Evolutionary conservation across 1,140 invertebrate species (phyloP), one percentile per base, ranked within the genome.

Genomic region (Saxidomus purpurata): DNA sequence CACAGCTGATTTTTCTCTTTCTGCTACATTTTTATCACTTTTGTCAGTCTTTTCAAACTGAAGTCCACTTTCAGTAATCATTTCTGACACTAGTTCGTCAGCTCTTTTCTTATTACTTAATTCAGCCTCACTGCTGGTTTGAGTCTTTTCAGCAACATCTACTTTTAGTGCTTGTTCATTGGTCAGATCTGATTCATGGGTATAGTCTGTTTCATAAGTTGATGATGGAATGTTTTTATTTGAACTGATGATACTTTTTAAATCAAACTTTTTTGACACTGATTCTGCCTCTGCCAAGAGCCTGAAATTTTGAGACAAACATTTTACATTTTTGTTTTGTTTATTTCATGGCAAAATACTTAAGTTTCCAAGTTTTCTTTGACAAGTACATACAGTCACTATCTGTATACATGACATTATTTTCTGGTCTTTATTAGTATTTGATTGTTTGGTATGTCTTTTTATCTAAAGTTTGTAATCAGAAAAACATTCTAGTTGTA

Each of bases 1-100:
- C 3, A 93, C 93, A 25, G 74, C 87, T 19, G 83, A 36, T 76
- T 89, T 92, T 38, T 90, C 89, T 22, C 28, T 28, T 31, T 47
- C 52, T 59, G 31, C 28, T 34, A 59, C 11, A 34, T 71, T 69
- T 71, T 74, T 25, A 63, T 25, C 13, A 38, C n/a, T 34, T 79
- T n/a, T 38, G 28, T 69, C 38, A 38, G 6, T 38, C n/a, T 79
- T 87, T 25, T 87, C 74, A 67, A 80, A 87, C 25, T 61, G 13
- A 19, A 80, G 49, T 47, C 74, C 55, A 79, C 47, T 87, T 61
- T 79, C 85, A 63, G 52, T n/a, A 28, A 80, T 87, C 19, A 87
- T 87, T 79, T 80, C 40, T 34, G 40, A 63, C 13, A 87, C 76
- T n/a, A 87, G 55, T 11, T 43, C 40, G 22, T 79, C 74, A n/a